phyloP scores from a whole-genome alignment of 2,888 invertebrate genomes.

The Rhaphigaster nebulosa region DNA sequence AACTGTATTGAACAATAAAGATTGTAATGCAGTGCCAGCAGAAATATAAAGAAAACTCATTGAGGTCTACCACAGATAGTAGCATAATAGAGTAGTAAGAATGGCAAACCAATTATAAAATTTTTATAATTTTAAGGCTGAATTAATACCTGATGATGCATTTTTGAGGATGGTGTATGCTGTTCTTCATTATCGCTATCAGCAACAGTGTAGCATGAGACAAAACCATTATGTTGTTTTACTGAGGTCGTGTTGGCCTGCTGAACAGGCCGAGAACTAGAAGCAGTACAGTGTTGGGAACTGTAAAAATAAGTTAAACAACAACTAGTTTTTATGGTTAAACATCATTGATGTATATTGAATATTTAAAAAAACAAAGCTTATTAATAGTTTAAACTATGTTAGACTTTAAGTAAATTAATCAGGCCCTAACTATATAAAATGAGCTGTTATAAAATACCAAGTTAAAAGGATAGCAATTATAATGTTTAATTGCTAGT shows the following conservation, averaged over 20 bases:
- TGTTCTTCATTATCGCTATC: slow-evolving; percentile 80
- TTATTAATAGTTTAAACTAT: background rate
- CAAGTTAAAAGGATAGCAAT: too few species aligned
- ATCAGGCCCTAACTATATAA: too few species aligned
- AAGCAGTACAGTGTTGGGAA: slow-evolving; percentile 45
- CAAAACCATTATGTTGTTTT: slow-evolving; percentile 69
- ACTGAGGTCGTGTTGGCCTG: slow-evolving; percentile 33
- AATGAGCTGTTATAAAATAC: too few species aligned
- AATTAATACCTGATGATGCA: slow-evolving; percentile 51
- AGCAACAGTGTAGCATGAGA: slow-evolving; percentile 83
- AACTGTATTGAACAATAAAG: too few species aligned
- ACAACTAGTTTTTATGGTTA: background rate
- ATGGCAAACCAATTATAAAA: background rate
- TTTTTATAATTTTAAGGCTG: background rate
- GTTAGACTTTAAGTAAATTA: background rate
- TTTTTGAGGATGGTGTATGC: slow-evolving; percentile 64
- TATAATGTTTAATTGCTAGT: too few species aligned
- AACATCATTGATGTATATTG: background rate
- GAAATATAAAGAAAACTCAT: too few species aligned
- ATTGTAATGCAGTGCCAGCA: too few species aligned
- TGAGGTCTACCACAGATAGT: too few species aligned
- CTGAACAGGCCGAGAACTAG: slow-evolving; percentile 50
- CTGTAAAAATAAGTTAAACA: slow-evolving; percentile 40
- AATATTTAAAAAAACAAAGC: background rate
- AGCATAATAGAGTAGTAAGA: too few species aligned